These are phyloP conservation scores for Lissonota sp. DNA, from an alignment of 2,888 invertebrate species.

Conservation along the genomic window DNA sequence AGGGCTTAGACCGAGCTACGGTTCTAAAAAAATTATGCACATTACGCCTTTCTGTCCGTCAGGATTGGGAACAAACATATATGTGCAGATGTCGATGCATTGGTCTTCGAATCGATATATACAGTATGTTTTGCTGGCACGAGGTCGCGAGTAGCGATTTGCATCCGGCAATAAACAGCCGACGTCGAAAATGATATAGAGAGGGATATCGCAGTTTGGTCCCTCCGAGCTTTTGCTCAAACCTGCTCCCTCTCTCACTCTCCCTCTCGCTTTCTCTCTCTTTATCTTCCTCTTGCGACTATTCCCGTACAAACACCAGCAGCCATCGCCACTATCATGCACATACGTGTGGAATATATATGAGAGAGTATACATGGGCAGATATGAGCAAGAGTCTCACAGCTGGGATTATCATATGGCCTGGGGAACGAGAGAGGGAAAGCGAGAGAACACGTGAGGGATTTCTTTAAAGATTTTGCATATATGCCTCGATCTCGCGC, in stretches of 20 bases:
- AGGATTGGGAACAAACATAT: no score
- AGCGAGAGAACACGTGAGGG: slow-evolving; percentile 37
- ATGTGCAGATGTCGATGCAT: slow-evolving; percentile 23
- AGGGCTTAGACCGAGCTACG: no score
- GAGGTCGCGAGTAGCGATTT: slow-evolving; percentile 74
- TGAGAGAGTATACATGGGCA: neutral
- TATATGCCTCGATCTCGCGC: slow-evolving; percentile 46
- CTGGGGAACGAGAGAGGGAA: slow-evolving; percentile 24
- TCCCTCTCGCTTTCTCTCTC: neutral
- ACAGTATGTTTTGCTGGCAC: slow-evolving; percentile 63
- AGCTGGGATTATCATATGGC: slow-evolving; percentile 72
- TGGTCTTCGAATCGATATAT: slow-evolving; percentile 29
- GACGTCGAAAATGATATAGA: slow-evolving; percentile 78
- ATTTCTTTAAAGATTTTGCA: slow-evolving; percentile 50
- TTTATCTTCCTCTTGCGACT: slow-evolving; percentile 55
- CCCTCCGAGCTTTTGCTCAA: slow-evolving; percentile 11
- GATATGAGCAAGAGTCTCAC: slow-evolving; percentile 35
- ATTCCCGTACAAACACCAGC: slow-evolving; percentile 46
- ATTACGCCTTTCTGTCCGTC: no score
- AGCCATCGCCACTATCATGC: slow-evolving; percentile 31
- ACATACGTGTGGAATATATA: neutral
- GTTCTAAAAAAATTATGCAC: no score
- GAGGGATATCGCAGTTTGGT: slow-evolving; percentile 61
- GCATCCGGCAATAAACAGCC: slow-evolving; percentile 77
- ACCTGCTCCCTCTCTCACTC: slow-evolving; percentile 31